Conservation (phyloP, 2,888 invertebrate genomes). For the Brachypalpus laphriformis region DNA sequence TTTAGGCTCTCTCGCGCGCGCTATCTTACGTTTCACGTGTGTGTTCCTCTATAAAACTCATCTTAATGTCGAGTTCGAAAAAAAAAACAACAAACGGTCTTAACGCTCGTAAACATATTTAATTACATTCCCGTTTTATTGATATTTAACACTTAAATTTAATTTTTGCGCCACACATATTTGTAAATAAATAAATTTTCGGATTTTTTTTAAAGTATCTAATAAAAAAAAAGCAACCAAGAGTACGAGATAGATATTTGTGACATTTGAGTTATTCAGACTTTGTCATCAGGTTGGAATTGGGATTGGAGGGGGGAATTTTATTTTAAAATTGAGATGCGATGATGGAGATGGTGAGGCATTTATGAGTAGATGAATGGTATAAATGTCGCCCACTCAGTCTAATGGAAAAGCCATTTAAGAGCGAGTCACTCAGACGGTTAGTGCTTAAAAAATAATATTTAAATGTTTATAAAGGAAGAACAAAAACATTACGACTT, state of each 20-base stretch:
- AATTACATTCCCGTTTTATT: slow-evolving; percentile 61
- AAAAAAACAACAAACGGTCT: slow-evolving; percentile 13
- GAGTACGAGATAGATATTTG: not conserved
- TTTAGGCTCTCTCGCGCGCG: too few species aligned
- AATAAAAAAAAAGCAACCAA: slow-evolving; percentile 28
- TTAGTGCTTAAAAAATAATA: slow-evolving; percentile 19
- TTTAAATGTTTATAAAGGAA: slow-evolving; percentile 22
- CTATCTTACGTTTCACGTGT: slow-evolving; percentile 35
- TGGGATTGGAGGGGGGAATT: not conserved
- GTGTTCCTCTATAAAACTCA: slow-evolving; percentile 18
- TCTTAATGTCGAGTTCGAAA: slow-evolving; percentile 14
- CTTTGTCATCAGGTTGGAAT: slow-evolving; percentile 24
- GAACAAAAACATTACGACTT: not conserved
- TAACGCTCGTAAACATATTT: slow-evolving; percentile 55
- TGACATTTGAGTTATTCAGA: slow-evolving; percentile 42
- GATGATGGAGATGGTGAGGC: slow-evolving; percentile 55
- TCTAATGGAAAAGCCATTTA: slow-evolving; percentile 57
- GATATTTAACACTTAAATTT: slow-evolving; percentile 59
- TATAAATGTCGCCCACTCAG: slow-evolving; percentile 59
- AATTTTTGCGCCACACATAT: slow-evolving; percentile 56
- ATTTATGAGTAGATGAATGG: slow-evolving; percentile 53
- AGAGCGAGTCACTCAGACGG: slow-evolving; percentile 23
- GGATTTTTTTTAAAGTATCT: slow-evolving; percentile 24
- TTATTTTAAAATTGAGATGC: slow-evolving; percentile 24
- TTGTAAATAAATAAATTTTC: slow-evolving; percentile 64